phyloP scores from a whole-genome alignment of 2,113 vertebrate species.

The Xenotilapia longispinis region DNA sequence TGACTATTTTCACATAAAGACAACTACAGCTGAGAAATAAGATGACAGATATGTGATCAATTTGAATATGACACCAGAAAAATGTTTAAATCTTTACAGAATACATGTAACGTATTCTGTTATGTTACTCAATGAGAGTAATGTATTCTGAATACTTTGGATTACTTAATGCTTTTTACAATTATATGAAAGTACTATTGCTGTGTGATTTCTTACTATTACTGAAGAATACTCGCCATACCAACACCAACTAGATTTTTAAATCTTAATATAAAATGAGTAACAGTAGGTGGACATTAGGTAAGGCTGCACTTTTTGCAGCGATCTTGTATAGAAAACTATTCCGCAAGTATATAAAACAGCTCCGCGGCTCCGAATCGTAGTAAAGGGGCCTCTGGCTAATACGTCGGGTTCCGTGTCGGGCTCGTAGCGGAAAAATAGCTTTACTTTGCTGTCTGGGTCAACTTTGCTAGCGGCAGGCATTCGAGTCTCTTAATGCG shows the following conservation, averaged over 20 bases:
- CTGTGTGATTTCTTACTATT: not conserved
- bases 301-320: not conserved
- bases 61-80: not conserved
- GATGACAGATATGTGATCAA: not conserved
- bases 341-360: rapidly evolving
- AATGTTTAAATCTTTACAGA: not conserved
- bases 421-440: not conserved
- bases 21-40: not conserved
- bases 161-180: not conserved
- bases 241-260: not conserved
- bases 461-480: not conserved
- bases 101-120: not conserved
- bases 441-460: not conserved
- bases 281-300: not conserved
- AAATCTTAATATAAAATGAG: not conserved
- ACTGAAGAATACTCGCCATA: not conserved
- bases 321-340: not conserved
- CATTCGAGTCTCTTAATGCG: not conserved
- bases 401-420: not conserved
- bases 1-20: not conserved
- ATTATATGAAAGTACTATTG: not conserved
- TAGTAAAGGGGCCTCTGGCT: not conserved
- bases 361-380: not conserved
- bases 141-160: not conserved
- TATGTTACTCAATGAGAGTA: not conserved